phyloP scores from a whole-genome alignment of 2,113 vertebrate genomes.

The Oriolus oriolus region DNA sequence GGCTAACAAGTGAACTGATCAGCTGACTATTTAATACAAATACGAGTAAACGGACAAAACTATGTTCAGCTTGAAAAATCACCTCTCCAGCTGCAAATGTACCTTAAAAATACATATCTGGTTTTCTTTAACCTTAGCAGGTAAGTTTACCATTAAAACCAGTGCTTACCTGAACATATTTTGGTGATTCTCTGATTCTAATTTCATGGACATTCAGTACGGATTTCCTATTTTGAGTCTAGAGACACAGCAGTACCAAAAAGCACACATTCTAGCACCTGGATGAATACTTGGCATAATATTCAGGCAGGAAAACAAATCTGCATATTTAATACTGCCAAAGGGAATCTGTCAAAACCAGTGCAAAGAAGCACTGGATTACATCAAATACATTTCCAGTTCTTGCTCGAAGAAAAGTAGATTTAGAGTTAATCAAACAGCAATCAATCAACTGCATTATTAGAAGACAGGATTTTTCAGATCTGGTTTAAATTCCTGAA shows the following conservation, averaged over 20 bases:
- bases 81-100: background rate
- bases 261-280: background rate
- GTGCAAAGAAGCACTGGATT: background rate
- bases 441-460: background rate
- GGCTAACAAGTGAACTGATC: background rate
- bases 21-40: background rate
- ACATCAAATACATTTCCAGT: background rate
- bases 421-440: background rate
- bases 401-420: background rate
- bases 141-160: background rate
- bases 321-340: background rate
- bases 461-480: background rate
- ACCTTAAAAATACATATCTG: background rate
- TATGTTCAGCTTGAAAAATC: background rate
- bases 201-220: background rate
- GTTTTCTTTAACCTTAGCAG: background rate
- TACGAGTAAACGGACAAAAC: background rate
- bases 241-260: background rate
- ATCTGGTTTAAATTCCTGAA: background rate
- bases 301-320: background rate
- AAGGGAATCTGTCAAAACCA: background rate
- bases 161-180: background rate
- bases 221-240: background rate
- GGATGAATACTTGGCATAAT: background rate
- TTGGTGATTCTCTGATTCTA: background rate